Conservation (phyloP, 2,797 vertebrate species). For the Gallinago solitaria region DNA sequence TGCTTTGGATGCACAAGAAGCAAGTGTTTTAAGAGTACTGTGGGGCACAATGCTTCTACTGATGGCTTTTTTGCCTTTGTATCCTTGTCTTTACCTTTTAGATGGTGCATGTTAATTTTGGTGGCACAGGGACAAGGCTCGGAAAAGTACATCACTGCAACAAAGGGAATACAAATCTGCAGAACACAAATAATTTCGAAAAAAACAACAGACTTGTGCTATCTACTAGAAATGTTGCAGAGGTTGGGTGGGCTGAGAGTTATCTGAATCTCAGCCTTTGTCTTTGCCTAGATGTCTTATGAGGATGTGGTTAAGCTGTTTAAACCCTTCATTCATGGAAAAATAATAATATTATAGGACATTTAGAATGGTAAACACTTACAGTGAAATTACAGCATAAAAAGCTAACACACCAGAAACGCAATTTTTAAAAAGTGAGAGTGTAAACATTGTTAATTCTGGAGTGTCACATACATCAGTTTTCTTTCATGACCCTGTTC, state of each 20-base stretch:
- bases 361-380: neutral
- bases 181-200: constrained; percentile 26
- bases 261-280: neutral
- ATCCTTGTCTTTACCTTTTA: constrained; percentile 36
- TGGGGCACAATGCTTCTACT: constrained; percentile 10
- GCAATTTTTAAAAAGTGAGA: neutral
- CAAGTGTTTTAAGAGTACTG: constrained; percentile 13
- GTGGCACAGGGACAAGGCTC: constrained; percentile 3
- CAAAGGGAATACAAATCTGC: constrained; percentile 26
- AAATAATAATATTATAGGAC: neutral
- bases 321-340: neutral
- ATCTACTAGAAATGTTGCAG: neutral
- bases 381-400: neutral
- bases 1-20: constrained; percentile 47
- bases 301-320: neutral
- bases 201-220: neutral
- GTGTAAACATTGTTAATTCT: constrained; percentile 2
- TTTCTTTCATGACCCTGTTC: neutral
- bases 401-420: neutral
- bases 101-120: constrained; percentile 29
- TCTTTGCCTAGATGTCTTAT: neutral
- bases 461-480: neutral
- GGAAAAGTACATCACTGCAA: neutral
- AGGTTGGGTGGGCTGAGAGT: neutral
- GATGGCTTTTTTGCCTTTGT: constrained; percentile 47